A percentile compares a stretch with the other conserved stretches of the same genome.
Evolutionary conservation across 2,113 vertebrate species (phyloP).

Genomic region (Poeciliopsis turrubarensis): DNA sequence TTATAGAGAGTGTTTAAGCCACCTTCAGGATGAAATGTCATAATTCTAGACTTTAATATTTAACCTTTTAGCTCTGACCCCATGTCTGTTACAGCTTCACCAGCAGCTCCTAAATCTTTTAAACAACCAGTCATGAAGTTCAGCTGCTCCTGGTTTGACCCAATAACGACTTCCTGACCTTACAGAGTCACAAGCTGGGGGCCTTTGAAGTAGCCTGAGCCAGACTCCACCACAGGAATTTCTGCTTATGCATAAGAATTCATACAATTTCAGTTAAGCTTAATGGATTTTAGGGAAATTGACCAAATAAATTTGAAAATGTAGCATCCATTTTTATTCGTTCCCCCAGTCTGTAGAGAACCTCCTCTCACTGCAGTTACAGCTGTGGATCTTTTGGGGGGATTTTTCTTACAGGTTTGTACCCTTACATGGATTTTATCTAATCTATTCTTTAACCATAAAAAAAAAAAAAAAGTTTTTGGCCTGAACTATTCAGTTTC

Average conservation of each 20-base stretch:
- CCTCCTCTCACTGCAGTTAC: too few relatives aligned
- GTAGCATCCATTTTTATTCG: too few relatives aligned
- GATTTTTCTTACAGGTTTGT: too few relatives aligned
- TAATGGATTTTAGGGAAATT: too few relatives aligned
- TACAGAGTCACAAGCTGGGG: not conserved
- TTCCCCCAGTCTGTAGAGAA: too few relatives aligned
- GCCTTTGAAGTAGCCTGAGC: not conserved
- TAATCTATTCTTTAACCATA: too few relatives aligned
- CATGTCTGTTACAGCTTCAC: not conserved
- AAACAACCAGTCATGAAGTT: not conserved
- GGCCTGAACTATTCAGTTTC: not conserved
- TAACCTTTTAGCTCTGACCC: conserved; percentile 12
- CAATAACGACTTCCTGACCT: not conserved
- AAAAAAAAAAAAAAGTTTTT: too few relatives aligned
- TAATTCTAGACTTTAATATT: conserved; percentile 18
- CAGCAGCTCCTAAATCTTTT: conserved; percentile 1
- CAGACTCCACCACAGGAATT: not conserved
- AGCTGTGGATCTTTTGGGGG: too few relatives aligned
- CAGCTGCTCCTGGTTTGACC: not conserved
- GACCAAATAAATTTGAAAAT: too few relatives aligned
- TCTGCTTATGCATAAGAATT: not conserved
- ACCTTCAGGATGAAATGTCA: conserved; percentile 15
- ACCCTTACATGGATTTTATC: too few relatives aligned
- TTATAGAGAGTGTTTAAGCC: not conserved
- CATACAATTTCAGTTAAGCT: not conserved